Evolutionary conservation across 2,797 vertebrate species (phyloP), one percentile per base, ranked within the genome.

Genomic region (Enteromius afrohamiltoni): DNA sequence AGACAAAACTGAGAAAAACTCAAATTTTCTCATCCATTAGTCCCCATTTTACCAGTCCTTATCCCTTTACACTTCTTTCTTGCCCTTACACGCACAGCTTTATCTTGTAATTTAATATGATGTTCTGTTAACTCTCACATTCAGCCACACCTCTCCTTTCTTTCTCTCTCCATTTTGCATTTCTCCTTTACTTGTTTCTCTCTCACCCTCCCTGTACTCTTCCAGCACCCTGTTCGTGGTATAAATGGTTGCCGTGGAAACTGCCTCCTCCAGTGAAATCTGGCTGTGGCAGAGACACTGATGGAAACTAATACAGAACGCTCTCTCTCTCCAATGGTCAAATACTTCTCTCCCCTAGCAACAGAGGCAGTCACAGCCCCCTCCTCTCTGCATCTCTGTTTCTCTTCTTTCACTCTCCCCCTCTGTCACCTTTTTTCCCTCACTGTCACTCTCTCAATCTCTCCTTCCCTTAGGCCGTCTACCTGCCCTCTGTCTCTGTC

Each of bases 191-290:
- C 83, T 73, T 42, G 34, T 84, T 88, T 74, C 84, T 80, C 67
- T 60, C 71, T 64, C 71, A 77, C 86, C 79, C 83, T 77, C 34
- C n/a, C 29, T 65, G 62, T 65, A 65, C 62, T 76, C 31, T 51
- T 88, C 79, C 65, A 21, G 62, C 80, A 74, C 68, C 83, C 89
- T 90, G 89, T 89, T 85, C 83, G 73, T 82, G 85, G 88, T 87
- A 91, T 93, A 92, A 93, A 93, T 93, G 93, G 94, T 96, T 95
- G 91, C 94, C 89, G 75, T 94, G 93, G 95, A 92, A 95, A 95
- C 95, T 92, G 85, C 91, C 91, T 94, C 91, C 89, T 93, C 89
- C 85, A 87, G 90, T 93, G 74, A 83, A 69, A 70, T 78, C 65
- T 34, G 91, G 90, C 88, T 93, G 88, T 88, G 91, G 89, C 90